phyloP scores from a whole-genome alignment of 2,888 invertebrate genomes.

The Agrotis segetum region DNA sequence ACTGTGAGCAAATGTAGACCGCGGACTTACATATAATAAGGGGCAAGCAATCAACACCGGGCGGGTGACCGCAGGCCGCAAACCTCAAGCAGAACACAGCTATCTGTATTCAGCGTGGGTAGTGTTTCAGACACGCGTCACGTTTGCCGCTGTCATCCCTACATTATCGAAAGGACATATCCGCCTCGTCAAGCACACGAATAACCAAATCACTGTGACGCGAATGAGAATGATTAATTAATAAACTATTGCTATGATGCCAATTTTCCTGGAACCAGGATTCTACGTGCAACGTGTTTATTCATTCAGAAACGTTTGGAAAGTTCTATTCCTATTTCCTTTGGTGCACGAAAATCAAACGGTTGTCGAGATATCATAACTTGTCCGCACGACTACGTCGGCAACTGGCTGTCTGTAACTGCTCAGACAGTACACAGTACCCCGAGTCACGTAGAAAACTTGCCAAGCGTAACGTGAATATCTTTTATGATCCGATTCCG shows the following conservation, averaged over 20 bases:
- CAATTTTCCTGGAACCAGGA: constrained; percentile 38
- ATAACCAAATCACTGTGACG: constrained; percentile 47
- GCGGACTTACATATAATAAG: constrained; percentile 47
- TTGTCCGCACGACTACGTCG: constrained; percentile 42
- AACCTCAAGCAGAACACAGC: constrained; percentile 68
- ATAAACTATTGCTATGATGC: constrained; percentile 36
- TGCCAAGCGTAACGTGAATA: constrained; percentile 62
- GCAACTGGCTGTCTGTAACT: constrained; percentile 28
- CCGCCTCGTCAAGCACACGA: constrained; percentile 44
- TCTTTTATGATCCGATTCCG: constrained; percentile 51
- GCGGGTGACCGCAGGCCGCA: constrained; percentile 68
- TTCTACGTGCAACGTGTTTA: constrained; percentile 22
- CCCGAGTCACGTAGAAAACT: constrained; percentile 60
- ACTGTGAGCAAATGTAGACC: constrained; percentile 37
- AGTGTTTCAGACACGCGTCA: constrained; percentile 70
- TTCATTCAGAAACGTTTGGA: constrained; percentile 27
- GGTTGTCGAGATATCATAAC: constrained; percentile 29
- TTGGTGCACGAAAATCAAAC: constrained; percentile 34
- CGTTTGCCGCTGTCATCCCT: constrained; percentile 53
- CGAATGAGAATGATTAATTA: constrained; percentile 45
- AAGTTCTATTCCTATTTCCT: constrained; percentile 40
- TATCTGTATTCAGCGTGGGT: constrained; percentile 71
- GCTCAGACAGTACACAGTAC: constrained; percentile 38
- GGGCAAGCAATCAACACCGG: constrained; percentile 70
- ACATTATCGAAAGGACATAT: constrained; percentile 60